A percentile compares a stretch with the other conserved stretches of the same genome.
These are phyloP conservation scores for Neosilurus mollespiculum DNA, from an alignment of 2,797 vertebrate species.

Conservation along the genomic window DNA sequence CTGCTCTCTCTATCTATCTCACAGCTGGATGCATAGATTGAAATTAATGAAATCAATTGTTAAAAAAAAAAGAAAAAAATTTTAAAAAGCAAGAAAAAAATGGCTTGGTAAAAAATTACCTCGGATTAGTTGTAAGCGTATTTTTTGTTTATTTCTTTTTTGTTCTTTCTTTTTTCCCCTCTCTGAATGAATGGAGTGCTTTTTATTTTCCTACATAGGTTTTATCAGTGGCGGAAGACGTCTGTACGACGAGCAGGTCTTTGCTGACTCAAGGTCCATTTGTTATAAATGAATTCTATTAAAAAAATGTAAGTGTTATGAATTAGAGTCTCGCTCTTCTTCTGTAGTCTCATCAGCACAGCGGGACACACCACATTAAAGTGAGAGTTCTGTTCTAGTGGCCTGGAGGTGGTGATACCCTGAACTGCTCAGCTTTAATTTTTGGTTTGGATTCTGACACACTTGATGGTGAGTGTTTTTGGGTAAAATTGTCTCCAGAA, in stretches of 20 bases:
- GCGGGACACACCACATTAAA: neutral
- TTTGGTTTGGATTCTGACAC: slow-evolving; percentile 8
- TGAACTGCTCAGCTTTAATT: neutral
- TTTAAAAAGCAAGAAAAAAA: slow-evolving; percentile 75
- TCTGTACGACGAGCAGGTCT: slow-evolving; percentile 99
- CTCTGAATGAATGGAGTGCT: slow-evolving; percentile 99
- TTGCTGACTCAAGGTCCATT: slow-evolving; percentile 99
- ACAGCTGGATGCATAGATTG: slow-evolving; percentile 99
- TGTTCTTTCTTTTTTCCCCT: slow-evolving; percentile 53
- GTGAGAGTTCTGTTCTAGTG: neutral
- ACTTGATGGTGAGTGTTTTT: neutral
- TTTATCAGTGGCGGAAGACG: slow-evolving; percentile 98
- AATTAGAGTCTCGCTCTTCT: slow-evolving; percentile 79
- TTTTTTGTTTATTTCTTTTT: slow-evolving; percentile 79
- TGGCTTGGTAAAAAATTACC: slow-evolving; percentile 99
- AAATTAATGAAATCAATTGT: slow-evolving; percentile 89
- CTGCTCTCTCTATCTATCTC: slow-evolving; percentile 89
- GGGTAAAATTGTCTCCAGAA: neutral
- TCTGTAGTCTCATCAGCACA: slow-evolving; percentile 60
- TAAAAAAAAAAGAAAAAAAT: slow-evolving; percentile 76
- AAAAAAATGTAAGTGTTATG: slow-evolving; percentile 99
- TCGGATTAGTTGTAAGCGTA: slow-evolving; percentile 99
- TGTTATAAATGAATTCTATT: slow-evolving; percentile 99
- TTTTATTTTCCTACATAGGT: slow-evolving; percentile 99
- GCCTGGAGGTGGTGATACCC: neutral